Conservation (phyloP, 2,113 vertebrate species). For the Neogale vison region DNA sequence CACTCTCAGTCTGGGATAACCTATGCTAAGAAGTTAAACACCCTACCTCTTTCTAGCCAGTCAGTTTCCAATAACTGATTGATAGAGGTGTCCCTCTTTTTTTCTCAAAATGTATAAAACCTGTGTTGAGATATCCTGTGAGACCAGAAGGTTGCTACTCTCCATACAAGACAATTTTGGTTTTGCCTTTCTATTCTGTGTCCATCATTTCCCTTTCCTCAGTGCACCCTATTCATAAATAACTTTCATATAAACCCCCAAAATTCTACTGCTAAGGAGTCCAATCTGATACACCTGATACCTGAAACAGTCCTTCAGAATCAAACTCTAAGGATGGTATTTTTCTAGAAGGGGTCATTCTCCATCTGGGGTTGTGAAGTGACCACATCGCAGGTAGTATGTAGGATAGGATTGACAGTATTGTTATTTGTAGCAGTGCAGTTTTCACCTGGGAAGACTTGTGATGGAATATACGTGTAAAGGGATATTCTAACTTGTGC, state of each 20-base stretch:
- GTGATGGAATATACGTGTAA: neutral
- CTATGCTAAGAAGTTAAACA: neutral
- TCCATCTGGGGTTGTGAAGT: neutral
- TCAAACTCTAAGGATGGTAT: neutral
- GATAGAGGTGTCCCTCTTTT: neutral
- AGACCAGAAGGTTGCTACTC: neutral
- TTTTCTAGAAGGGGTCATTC: neutral
- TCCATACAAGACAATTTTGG: neutral
- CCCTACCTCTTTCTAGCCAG: neutral
- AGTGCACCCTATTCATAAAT: neutral
- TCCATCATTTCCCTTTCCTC: neutral
- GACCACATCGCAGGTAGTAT: neutral
- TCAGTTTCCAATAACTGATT: neutral
- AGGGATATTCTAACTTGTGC: neutral
- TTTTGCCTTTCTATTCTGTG: neutral
- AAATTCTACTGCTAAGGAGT: neutral
- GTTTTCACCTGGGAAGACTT: neutral
- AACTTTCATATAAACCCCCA: neutral
- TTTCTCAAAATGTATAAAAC: neutral
- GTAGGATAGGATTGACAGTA: neutral
- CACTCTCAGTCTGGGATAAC: neutral
- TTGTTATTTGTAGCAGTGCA: neutral
- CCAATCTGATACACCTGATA: neutral
- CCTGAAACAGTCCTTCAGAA: neutral
- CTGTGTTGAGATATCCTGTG: neutral